Evolutionary conservation across 2,113 vertebrate species (phyloP).

Genomic region (Castor canadensis): DNA sequence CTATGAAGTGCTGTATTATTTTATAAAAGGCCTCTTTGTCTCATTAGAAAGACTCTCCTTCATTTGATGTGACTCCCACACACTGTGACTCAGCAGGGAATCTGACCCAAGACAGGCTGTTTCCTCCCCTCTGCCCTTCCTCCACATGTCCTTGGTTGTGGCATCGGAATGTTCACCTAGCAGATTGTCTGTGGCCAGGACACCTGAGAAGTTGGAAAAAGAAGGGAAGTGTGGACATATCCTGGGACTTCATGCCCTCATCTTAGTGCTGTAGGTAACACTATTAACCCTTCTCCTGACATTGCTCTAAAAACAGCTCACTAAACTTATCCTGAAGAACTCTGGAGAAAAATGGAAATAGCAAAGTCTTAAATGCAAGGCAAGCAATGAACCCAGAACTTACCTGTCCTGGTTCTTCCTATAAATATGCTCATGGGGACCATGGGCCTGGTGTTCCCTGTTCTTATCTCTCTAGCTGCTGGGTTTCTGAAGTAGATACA

Average conservation of each 20-base stretch:
- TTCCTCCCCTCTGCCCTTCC: not conserved
- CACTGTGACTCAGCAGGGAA: not conserved
- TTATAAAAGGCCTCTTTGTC: not conserved
- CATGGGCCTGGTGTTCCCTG: not conserved
- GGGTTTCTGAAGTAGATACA: not conserved
- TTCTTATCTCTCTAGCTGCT: no score
- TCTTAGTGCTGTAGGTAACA: not conserved
- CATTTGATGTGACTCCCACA: not conserved
- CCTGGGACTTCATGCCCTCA: no score
- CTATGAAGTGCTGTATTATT: not conserved
- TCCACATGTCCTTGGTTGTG: not conserved
- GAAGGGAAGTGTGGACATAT: not conserved
- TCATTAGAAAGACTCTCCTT: not conserved
- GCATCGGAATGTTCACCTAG: not conserved
- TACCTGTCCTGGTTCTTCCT: no score
- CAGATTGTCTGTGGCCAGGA: rapidly evolving
- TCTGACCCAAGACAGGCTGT: not conserved
- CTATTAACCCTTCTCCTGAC: not conserved
- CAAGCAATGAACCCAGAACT: not conserved
- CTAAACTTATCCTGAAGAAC: not conserved
- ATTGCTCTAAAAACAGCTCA: not conserved
- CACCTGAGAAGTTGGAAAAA: not conserved
- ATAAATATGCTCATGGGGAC: rapidly evolving
- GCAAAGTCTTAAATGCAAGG: not conserved
- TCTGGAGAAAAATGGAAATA: no score